Base-by-base conservation (phyloP, 1,140 invertebrate genomes). In the Lysiphlebus fabarum region DNA sequence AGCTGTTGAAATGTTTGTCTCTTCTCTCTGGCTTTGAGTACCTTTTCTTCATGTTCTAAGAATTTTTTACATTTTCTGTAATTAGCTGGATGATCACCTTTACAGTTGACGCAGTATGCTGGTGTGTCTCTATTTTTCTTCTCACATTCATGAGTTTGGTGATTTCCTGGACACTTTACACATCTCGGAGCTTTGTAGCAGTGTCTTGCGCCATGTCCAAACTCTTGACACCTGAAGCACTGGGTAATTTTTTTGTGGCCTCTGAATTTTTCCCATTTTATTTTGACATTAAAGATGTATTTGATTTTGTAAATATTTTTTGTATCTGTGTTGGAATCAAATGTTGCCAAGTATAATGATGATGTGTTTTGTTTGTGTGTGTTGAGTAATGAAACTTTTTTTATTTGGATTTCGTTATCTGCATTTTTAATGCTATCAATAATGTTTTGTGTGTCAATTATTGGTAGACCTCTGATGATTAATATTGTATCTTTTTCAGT, bases 91-190 rank as follows among this genome's bases (percentile, higher is more conserved):
- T 56, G 61, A 11, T 42, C 33, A 41, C 42, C 43, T 12, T 43
- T 51, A 40, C 67, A 66, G 17, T 64, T 67, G 9, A 41, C 61
- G 54, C 67, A n/a, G n/a, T n/a, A n/a, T n/a, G n/a, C n/a, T n/a
- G 65, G 8, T 6, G 7, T 6, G 49, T 10, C 34, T 48, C 10
- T 2, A 4, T 51, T 11, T 44, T 36, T 6, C 37, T 53, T 44
- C 8, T 4, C 5, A 33, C 54, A 62, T 6, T 56, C 55, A 12
- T 36, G 7, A 1, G 56, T 58, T 8, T 45, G 4, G 42, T 62
- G 61, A 0, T 48, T 33, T n/a, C 43, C 26, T 1, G 37, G 59
- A 37, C 63, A 67, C 17, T 62, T 62, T 0, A 67, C 61, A 37
- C 63, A 67, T 36, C 42, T 56, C 1, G 62, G 58, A 10, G n/a